Evolutionary conservation across 2,888 invertebrate genomes (phyloP).

Genomic region (Silvanus unidentatus): DNA sequence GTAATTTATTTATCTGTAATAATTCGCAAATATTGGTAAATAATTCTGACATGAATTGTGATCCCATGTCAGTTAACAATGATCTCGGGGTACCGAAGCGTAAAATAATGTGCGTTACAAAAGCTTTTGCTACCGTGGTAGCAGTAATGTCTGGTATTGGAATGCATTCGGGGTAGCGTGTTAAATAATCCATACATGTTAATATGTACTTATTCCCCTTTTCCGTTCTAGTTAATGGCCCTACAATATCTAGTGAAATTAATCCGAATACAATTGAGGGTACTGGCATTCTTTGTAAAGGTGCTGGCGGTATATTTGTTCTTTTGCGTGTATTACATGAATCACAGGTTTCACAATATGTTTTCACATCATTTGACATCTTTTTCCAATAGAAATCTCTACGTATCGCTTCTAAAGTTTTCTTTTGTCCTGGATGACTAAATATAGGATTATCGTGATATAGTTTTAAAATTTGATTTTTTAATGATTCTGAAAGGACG

Average conservation of each 20-base stretch:
- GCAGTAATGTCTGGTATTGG: conserved; percentile 17
- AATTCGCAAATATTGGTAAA: conserved; percentile 24
- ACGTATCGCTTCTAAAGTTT: neutral
- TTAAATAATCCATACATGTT: conserved; percentile 21
- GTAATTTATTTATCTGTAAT: conserved; percentile 23
- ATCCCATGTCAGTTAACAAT: conserved; percentile 30
- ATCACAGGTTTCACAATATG: conserved; percentile 16
- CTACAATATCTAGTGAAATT: conserved; percentile 22
- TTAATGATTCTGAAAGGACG: neutral
- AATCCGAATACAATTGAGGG: conserved; percentile 15
- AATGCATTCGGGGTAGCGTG: conserved; percentile 18
- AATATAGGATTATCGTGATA: conserved; percentile 10
- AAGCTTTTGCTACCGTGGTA: conserved; percentile 14
- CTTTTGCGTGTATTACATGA: conserved; percentile 19
- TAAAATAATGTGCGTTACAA: conserved; percentile 15
- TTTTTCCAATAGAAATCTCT: conserved; percentile 20
- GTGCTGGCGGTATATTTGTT: neutral
- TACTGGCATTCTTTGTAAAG: conserved; percentile 1
- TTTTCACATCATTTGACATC: conserved; percentile 15
- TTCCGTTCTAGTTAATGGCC: conserved; percentile 17
- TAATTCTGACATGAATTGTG: conserved; percentile 26
- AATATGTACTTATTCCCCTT: conserved; percentile 20
- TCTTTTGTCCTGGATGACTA: neutral
- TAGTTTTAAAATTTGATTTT: conserved; percentile 13
- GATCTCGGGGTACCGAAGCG: conserved; percentile 17